Conservation (phyloP, 2,888 invertebrate species). For the Drosophila demipolita region DNA sequence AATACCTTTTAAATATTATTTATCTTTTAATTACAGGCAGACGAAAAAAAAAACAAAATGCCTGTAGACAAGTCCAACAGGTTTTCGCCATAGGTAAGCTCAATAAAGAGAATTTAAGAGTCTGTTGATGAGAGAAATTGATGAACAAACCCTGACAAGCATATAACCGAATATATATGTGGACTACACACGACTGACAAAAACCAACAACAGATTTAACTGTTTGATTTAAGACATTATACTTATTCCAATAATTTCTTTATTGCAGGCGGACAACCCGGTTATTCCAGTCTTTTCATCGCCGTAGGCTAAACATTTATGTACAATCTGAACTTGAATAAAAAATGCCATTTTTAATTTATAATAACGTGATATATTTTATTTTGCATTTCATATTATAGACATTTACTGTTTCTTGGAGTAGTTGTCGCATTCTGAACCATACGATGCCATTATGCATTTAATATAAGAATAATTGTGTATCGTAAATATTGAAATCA, state of each 20-base stretch:
- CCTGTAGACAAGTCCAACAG: background rate
- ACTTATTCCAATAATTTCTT: slow-evolving; percentile 13
- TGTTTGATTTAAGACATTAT: background rate
- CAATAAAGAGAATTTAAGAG: background rate
- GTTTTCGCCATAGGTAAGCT: slow-evolving; percentile 23
- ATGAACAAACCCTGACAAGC: slow-evolving; percentile 49
- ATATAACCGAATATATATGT: slow-evolving; percentile 56
- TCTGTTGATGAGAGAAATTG: background rate
- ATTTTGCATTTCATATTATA: slow-evolving; percentile 69
- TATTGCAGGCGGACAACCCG: slow-evolving; percentile 29
- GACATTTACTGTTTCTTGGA: slow-evolving; percentile 62
- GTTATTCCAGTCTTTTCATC: background rate
- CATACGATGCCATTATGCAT: slow-evolving; percentile 32
- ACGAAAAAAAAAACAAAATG: background rate
- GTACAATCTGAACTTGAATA: slow-evolving; percentile 33
- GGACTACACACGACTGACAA: slow-evolving; percentile 50
- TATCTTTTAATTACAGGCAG: slow-evolving; percentile 16
- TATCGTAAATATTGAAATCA: slow-evolving; percentile 69
- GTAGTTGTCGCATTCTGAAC: slow-evolving; percentile 37
- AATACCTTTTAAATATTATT: background rate
- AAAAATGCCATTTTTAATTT: slow-evolving; percentile 44
- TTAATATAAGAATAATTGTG: slow-evolving; percentile 64
- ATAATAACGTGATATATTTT: slow-evolving; percentile 77
- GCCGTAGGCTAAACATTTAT: background rate
- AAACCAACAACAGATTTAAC: background rate